These are phyloP conservation scores for Ceyx erithaca DNA, from an alignment of 2,797 vertebrate species.

Conservation along the genomic window DNA sequence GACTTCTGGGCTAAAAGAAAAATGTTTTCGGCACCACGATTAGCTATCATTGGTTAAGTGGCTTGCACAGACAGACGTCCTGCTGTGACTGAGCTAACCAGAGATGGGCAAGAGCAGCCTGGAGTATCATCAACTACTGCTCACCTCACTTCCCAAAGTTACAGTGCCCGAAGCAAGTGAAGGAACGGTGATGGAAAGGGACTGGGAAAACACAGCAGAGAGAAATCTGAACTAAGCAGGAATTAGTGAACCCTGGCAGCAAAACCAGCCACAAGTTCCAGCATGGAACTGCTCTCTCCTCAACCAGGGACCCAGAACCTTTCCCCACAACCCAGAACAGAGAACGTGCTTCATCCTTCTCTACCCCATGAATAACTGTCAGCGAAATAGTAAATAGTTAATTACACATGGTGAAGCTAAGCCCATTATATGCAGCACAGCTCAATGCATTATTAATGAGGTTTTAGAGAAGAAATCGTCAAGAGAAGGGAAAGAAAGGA, in stretches of 20 bases:
- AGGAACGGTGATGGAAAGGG: background rate
- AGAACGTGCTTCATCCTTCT: background rate
- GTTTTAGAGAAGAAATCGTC: background rate
- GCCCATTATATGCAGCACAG: background rate
- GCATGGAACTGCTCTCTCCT: background rate
- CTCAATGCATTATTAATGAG: conserved; percentile 16
- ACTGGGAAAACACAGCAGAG: background rate
- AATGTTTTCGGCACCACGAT: background rate
- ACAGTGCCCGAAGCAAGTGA: background rate
- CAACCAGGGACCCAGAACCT: background rate
- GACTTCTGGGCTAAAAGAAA: background rate
- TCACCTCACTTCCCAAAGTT: background rate
- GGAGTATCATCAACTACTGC: background rate
- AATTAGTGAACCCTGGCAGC: background rate
- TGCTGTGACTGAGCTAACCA: background rate
- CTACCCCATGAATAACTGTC: background rate
- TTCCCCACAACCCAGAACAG: accelerated
- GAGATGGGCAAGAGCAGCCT: background rate
- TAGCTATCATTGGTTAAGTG: background rate
- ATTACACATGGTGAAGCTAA: background rate
- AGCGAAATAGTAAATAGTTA: background rate
- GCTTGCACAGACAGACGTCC: background rate
- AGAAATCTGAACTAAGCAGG: background rate
- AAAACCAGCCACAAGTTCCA: background rate
- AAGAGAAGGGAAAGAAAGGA: background rate